Base-by-base conservation (phyloP, 2,797 vertebrate species). In the Sebastes steindachneri region DNA sequence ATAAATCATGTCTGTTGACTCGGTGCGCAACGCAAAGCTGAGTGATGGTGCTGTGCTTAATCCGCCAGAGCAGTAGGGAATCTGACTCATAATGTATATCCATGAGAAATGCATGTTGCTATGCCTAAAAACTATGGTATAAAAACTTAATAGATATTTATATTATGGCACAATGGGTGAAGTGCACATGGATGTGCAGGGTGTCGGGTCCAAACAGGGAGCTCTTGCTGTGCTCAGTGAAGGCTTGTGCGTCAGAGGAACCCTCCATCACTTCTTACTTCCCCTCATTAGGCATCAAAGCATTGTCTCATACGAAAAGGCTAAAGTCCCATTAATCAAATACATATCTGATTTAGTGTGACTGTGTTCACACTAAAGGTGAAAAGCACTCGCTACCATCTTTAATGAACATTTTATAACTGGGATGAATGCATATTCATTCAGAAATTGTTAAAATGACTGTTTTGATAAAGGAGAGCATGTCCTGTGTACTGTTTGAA, bases 141-240 rank as follows among this genome's bases (percentile, higher is more conserved):
- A n/a, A 70, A 66, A 54, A 9, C 15, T 12, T 0, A n/a, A 57
- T 9, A 59, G 19, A 41, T 10, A 35, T 41, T 21, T 48, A 21
- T 31, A 29, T 55, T 17, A 54, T 8, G 55, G 66, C 11, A 26
- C 68, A 70, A 25, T 60, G 28, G 29, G 58, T 26, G 21, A 41
- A 57, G 41, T 2, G 17, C 17, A 72, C 48, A 54, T 23, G 26
- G 41, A 41, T 17, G 41, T 75, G 75, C 70, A 23, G 74, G 48
- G 67, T 73, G 73, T 63, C 65, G 68, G 67, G 59, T 69, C 59
- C 37, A 86, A 70, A 65, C 70, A n/a, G 29, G 7, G 83, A 74
- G 60, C 73, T 71, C 88, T 73, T 59, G 82, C 86, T 89, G 89
- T 89, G 86, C 89, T 90, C 85, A 93, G 29, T 86, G 83, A 88